Percentiles rank a stretch among this genome's conserved stretches.
These are phyloP conservation scores for Danio aesculapii DNA, from an alignment of 2,797 vertebrate genomes.

Conservation along the genomic window DNA sequence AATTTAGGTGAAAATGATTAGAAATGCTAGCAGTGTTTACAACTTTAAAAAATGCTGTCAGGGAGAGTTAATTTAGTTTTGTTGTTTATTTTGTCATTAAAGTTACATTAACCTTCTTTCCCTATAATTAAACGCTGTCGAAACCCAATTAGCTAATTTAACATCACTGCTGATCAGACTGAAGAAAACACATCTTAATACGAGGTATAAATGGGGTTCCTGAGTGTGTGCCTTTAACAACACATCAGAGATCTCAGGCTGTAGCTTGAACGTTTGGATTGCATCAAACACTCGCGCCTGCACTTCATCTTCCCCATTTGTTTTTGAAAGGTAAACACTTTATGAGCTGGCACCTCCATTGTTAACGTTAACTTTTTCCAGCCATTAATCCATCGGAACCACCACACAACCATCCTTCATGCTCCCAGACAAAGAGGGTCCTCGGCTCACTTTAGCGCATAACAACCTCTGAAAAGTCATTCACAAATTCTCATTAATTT, in stretches of 20 bases:
- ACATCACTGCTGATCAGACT: no score
- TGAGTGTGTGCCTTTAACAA: not conserved
- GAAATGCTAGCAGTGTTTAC: no score
- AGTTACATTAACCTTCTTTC: no score
- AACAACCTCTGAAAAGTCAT: constrained; percentile 35
- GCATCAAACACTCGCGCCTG: not conserved
- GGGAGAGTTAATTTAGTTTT: no score
- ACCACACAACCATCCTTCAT: not conserved
- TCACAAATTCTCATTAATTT: constrained; percentile 29
- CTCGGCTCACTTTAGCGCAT: not conserved
- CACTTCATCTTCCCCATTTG: not conserved
- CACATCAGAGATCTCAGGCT: not conserved
- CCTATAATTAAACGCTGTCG: no score
- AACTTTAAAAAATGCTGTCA: no score
- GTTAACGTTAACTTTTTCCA: not conserved
- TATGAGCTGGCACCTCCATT: not conserved
- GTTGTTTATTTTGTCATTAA: no score
- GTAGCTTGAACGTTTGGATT: not conserved
- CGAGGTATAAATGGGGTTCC: not conserved
- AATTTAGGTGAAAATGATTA: no score
- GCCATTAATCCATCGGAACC: not conserved
- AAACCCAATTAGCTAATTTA: no score
- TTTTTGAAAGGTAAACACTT: constrained; percentile 6
- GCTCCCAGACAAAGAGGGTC: not conserved
- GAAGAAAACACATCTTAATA: no score